Evolutionary conservation across 23 tunicate species (phyloP).

Genomic region (Styela plicata): DNA sequence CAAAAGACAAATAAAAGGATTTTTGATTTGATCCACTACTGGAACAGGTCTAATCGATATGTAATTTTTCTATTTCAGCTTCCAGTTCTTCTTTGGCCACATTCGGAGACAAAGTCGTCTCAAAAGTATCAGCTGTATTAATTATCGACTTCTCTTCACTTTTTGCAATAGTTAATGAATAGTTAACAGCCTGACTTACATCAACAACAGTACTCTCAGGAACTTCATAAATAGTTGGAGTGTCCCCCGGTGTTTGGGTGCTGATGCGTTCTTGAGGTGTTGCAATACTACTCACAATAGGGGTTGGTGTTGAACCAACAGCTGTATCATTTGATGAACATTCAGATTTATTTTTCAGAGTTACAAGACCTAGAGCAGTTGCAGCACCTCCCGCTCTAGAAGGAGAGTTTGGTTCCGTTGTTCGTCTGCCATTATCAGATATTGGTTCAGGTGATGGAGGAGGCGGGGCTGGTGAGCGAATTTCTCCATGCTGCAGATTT

Average conservation of each 20-base stretch:
- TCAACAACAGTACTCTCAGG: not conserved
- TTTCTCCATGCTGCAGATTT: conserved; percentile 12
- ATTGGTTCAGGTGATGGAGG: conserved; percentile 30
- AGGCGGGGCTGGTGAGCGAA: conserved; percentile 20
- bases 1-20: no score
- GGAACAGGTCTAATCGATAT: not conserved
- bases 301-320: conserved; percentile 10
- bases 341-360: conserved; percentile 5
- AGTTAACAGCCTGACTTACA: not conserved
- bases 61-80: conserved; percentile 8
- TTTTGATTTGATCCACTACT: no score
- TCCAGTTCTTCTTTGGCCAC: conserved; percentile 21
- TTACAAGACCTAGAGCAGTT: conserved; percentile 23
- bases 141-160: not conserved
- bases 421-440: not conserved
- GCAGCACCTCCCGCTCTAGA: conserved; percentile 16
- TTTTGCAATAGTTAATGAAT: not conserved
- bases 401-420: not conserved
- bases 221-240: conserved; percentile 1
- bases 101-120: not conserved
- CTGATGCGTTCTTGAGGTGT: not conserved
- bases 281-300: conserved; percentile 20
- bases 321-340: conserved; percentile 13
- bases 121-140: conserved; percentile 8
- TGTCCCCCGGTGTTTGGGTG: not conserved